Percentiles rank a stretch among this genome's conserved stretches.
These are phyloP conservation scores for Dusona sp. DNA, from an alignment of 2,888 invertebrate genomes.

Conservation along the genomic window DNA sequence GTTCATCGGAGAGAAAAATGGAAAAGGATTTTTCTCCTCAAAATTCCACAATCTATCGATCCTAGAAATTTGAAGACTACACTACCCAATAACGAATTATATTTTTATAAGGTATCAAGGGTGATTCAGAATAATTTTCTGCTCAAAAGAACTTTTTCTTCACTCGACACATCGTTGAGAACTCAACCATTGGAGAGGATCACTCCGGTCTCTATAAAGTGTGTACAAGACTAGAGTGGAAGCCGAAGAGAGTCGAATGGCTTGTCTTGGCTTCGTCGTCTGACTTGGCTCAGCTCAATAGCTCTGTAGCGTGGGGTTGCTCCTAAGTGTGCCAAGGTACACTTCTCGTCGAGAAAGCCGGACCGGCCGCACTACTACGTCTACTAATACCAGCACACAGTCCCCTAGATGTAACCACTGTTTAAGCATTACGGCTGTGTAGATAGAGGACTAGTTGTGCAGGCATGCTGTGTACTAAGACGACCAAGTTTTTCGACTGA, in stretches of 20 bases:
- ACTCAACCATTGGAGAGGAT: constrained; percentile 44
- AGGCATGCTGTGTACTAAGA: background rate
- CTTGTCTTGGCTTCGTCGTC: constrained; percentile 58
- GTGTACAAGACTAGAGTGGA: constrained; percentile 36
- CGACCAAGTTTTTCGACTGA: constrained; percentile 6
- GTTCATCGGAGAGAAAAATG: background rate
- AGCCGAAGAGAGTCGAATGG: constrained; percentile 60
- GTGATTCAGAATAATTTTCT: background rate
- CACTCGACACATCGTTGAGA: constrained; percentile 9
- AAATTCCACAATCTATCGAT: background rate
- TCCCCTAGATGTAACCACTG: constrained; percentile 52
- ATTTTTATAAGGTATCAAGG: background rate
- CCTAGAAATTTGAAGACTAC: background rate
- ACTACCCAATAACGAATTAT: background rate
- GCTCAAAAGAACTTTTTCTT: background rate
- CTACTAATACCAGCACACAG: constrained; percentile 65
- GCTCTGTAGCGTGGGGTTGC: constrained; percentile 71
- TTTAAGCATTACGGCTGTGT: constrained; percentile 18
- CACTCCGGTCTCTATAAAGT: constrained; percentile 27
- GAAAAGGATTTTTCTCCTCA: background rate
- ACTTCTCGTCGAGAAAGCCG: constrained; percentile 85
- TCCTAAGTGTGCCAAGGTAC: constrained; percentile 84
- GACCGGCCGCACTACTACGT: constrained; percentile 81
- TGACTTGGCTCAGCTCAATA: constrained; percentile 54
- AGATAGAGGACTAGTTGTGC: constrained; percentile 7